These are phyloP conservation scores for Punctoribates punctum DNA, from an alignment of 2,888 invertebrate species.

Conservation along the genomic window DNA sequence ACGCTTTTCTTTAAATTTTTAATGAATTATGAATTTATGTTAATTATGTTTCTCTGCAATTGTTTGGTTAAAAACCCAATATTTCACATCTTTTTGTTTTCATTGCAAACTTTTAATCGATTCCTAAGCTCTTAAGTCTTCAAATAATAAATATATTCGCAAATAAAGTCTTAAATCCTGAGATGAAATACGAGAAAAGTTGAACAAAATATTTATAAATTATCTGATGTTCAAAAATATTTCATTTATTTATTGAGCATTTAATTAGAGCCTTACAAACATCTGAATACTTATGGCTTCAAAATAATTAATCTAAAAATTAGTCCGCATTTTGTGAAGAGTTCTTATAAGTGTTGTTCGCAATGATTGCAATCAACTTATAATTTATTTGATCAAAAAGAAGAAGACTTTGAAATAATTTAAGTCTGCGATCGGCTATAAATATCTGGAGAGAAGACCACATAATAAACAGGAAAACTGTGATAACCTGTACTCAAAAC, in stretches of 20 bases:
- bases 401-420: not conserved
- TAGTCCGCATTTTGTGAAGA: not conserved
- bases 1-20: slow-evolving; percentile 12
- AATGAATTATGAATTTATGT: slow-evolving; percentile 32
- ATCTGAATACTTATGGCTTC: not conserved
- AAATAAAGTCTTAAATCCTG: not conserved
- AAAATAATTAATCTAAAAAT: not conserved
- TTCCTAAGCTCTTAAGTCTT: not conserved
- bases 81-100: not conserved
- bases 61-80: slow-evolving; percentile 2
- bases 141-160: no score
- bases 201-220: not conserved
- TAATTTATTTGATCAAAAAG: not conserved
- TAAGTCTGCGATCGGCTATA: not conserved
- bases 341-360: slow-evolving; percentile 1
- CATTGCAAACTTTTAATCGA: not conserved
- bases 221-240: not conserved
- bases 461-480: slow-evolving; percentile 8
- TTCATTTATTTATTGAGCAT: not conserved
- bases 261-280: not conserved
- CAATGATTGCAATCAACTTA: not conserved
- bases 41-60: not conserved
- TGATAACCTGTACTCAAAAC: slow-evolving; percentile 8
- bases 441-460: not conserved
- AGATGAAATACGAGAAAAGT: not conserved